A percentile compares a stretch with the other conserved stretches of the same genome.
Evolutionary conservation across 2,797 vertebrate genomes (phyloP).

Genomic region (Gambusia yucatana): DNA sequence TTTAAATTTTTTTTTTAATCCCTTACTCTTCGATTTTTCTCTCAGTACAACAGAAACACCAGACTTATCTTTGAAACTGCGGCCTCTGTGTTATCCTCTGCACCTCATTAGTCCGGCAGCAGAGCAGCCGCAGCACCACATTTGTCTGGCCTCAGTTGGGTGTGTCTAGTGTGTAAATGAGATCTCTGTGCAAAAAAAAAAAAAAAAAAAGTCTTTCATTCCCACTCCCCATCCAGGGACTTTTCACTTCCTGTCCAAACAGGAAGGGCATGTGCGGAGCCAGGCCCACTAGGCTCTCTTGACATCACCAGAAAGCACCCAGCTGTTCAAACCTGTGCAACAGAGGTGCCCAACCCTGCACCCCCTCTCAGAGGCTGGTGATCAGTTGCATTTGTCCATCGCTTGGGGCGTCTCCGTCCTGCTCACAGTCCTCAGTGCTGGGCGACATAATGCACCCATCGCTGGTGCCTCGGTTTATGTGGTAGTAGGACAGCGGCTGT

Average conservation of each 20-base stretch:
- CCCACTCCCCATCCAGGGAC: constrained; percentile 53
- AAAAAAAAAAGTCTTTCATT: constrained; percentile 70
- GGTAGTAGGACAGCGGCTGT: constrained; percentile 94
- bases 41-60: constrained; percentile 68
- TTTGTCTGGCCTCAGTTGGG: constrained; percentile 63
- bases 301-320: constrained; percentile 61
- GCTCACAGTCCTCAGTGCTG: constrained; percentile 87
- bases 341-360: constrained; percentile 18
- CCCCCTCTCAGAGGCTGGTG: constrained; percentile 93
- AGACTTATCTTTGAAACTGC: constrained; percentile 53
- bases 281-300: constrained; percentile 54
- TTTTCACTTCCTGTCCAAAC: constrained; percentile 69
- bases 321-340: constrained; percentile 76
- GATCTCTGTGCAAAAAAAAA: constrained; percentile 77
- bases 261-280: constrained; percentile 64
- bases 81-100: constrained; percentile 65
- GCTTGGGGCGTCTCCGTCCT: constrained; percentile 86
- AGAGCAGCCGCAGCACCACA: constrained; percentile 70
- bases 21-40: constrained; percentile 54
- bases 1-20: constrained; percentile 43
- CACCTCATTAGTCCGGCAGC: constrained; percentile 70
- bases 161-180: constrained; percentile 72
- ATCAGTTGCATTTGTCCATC: constrained; percentile 99
- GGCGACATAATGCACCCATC: constrained; percentile 92
- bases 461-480: constrained; percentile 93